Evolutionary conservation across 2,888 invertebrate species (phyloP), one percentile per base, ranked within the genome.

Genomic region (Parochlus steinenii): DNA sequence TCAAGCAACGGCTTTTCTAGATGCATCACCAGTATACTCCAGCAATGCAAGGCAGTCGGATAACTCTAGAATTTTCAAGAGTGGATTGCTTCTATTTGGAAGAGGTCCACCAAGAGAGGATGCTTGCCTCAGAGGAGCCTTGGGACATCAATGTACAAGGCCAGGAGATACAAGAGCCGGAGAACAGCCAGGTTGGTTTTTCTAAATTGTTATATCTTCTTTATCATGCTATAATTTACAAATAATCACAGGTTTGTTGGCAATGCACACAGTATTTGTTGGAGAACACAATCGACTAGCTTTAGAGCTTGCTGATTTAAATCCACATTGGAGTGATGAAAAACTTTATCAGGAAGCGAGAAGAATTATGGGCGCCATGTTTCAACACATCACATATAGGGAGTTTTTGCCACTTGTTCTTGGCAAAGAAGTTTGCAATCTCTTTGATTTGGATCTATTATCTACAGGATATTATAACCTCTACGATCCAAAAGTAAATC

Each of bases 291-390:
- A 68, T 52, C 70, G 76, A 40, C 65, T 89, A 45, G 81, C 85
- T 2, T 64, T 68, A 43, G 69, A 72, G 45, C 54, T 90, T 25
- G 65, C 73, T 5, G 66, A 67, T 30, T 49, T 85, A 25, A 90
- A 90, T 60, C 71, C 72, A 0, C 79, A 81, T 47, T 90, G 90
- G 90, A 76, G 74, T 47, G 89, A 90, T 49, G 87, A 89, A 50
- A 76, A 77, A 50, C 62, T 82, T 8, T 87, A 77, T 52, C 85
- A 86, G 48, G 89, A 89, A 56, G 71, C 82, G 0, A 63, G 87
- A 15, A 74, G 76, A 45, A 81, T 90, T 32, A 65, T 89, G 4
- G 77, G 74, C 1, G 86, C 86, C 10, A 65, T 79, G 52, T 61
- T 85, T 31, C 87, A 87, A 52, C 85, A 83, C 46, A 79, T 87